Evolutionary conservation across 1,140 invertebrate genomes (phyloP).

Genomic region (Nebria ingens): DNA sequence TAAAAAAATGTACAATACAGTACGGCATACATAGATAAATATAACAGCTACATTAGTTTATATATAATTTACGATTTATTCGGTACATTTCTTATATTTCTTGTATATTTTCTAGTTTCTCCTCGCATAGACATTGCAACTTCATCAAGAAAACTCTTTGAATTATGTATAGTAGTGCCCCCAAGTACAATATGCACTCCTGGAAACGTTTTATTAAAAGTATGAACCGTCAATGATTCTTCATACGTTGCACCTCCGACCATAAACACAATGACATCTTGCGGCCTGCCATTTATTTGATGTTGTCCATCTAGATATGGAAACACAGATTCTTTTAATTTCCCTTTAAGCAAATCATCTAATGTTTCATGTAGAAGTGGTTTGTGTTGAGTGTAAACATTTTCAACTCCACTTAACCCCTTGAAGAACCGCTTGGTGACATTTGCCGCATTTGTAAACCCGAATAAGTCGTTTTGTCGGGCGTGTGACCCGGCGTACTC

Average conservation of each 20-base stretch:
- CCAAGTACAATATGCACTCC: conserved; percentile 77
- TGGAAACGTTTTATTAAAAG: conserved; percentile 62
- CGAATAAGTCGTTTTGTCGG: conserved; percentile 72
- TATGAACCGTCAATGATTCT: conserved; percentile 80
- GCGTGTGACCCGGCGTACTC: conserved; percentile 73
- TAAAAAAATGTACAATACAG: neutral
- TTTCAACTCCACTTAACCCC: conserved; percentile 88
- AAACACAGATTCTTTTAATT: conserved; percentile 69
- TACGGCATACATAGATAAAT: neutral
- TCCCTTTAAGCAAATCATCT: conserved; percentile 82
- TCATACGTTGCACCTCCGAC: conserved; percentile 96
- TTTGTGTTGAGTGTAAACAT: conserved; percentile 93
- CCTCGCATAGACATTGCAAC: conserved; percentile 40
- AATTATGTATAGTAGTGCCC: conserved; percentile 87
- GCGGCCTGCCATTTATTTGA: conserved; percentile 46
- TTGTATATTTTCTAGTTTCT: neutral
- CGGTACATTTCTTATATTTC: conserved; percentile 1
- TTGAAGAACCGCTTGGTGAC: conserved; percentile 86
- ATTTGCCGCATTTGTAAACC: conserved; percentile 78
- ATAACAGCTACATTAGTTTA: conserved; percentile 1
- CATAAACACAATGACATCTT: conserved; percentile 90
- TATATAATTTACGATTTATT: neutral
- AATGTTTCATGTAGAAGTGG: conserved; percentile 76
- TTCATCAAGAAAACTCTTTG: conserved; percentile 65
- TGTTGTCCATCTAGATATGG: conserved; percentile 67